Evolutionary conservation across 2,113 vertebrate species (phyloP), one percentile per base, ranked within the genome.

Genomic region (Morone chrysops): DNA sequence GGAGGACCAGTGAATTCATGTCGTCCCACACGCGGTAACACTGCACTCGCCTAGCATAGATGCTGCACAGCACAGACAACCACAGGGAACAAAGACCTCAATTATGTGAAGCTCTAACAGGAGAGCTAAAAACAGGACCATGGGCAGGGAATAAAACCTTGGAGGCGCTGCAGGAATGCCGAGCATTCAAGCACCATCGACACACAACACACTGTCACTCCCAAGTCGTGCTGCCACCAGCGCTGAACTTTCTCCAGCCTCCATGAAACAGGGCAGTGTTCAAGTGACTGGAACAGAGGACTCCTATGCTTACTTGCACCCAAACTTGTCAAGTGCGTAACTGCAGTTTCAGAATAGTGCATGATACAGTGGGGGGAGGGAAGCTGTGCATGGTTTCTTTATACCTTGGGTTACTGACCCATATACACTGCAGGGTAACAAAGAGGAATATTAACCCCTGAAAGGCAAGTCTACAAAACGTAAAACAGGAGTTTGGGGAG

Each of bases 71-170:
- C 75, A 71, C 73, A 78, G 81, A 70, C 70, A 56, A 84, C 87
- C 88, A 80, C 86, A 89, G 81, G 65, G 80, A 93, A 95, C 93
- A 94, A 94, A 94, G 91, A 87, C 91, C 86, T 90, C 91, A 93
- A 92, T 95, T 92, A 95, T 92, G 82, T 82, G 78, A 73, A 6
- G 40, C 75, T 59, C 90, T 22, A 91, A 90, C 92, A 90, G 89
- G 87, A 89, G 90, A 84, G 91, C 90, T 87, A 91, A 93, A 94
- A 93, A 92, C 74, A 63, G 89, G 90, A 91, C 74, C 87, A 83
- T 45, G 68, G 89, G 84, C 80, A 69, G 85, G 85, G 89, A 92
- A 88, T 90, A 85, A 91, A 92, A 88, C 84, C 75, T 82, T 81
- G 90, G 85, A 82, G 31, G 86, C 68, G 18, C 83, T 77, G 86